Evolutionary conservation across 1,140 invertebrate species (phyloP).

Genomic region (Lucilia cuprina): DNA sequence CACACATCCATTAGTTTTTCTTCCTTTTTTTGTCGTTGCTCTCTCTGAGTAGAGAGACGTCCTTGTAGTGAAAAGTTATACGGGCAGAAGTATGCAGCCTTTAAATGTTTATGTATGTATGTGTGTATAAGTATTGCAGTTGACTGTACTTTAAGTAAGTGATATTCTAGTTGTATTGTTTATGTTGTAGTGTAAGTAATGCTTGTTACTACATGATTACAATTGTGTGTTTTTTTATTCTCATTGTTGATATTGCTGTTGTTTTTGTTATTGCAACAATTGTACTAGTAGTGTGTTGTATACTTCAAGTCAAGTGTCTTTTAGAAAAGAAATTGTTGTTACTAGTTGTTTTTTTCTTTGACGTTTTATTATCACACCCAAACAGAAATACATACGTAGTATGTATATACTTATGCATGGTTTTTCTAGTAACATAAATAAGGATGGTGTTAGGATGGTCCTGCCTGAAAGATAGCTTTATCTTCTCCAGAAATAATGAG

Average conservation of each 20-base stretch:
- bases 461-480: no score
- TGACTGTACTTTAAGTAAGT: neutral
- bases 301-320: constrained; percentile 10
- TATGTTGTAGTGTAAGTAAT: neutral
- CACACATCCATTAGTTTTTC: neutral
- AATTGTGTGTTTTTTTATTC: neutral
- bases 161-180: neutral
- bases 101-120: no score
- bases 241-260: no score
- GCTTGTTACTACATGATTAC: constrained; percentile 14
- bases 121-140: neutral
- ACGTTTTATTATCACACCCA: neutral
- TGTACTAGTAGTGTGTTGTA: neutral
- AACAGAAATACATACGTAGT: neutral
- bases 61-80: no score
- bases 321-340: neutral
- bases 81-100: no score
- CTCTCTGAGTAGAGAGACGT: no score
- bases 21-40: no score
- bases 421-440: no score
- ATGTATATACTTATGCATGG: neutral
- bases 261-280: neutral
- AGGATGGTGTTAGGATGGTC: no score
- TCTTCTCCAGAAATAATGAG: no score
- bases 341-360: neutral